Percentiles rank a stretch among this genome's conserved stretches.
phyloP scores from a whole-genome alignment of 2,113 vertebrate genomes.

The Neogale vison region DNA sequence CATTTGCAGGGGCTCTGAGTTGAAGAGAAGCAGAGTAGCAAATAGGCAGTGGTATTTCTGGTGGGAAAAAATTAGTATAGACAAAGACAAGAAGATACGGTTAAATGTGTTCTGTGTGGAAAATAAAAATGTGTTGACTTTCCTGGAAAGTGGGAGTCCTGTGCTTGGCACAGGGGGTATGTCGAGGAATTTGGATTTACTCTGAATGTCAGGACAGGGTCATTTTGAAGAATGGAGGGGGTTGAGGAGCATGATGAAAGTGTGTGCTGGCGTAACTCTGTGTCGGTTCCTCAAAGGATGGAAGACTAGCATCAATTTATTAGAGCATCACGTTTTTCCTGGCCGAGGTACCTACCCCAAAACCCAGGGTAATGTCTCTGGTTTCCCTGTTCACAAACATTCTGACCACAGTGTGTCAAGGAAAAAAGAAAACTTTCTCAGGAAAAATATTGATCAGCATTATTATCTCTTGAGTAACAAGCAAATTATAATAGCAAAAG shows the following conservation, averaged over 20 bases:
- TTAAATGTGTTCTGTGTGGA: background rate
- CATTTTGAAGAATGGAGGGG: background rate
- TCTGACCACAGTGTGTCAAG: background rate
- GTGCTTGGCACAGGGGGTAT: background rate
- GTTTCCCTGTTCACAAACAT: background rate
- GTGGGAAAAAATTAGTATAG: background rate
- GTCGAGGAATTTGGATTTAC: background rate
- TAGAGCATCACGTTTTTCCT: background rate
- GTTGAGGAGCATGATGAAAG: background rate
- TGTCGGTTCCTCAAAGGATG: background rate
- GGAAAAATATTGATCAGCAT: background rate
- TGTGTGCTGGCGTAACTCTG: background rate
- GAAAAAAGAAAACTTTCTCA: background rate
- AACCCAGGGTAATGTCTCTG: background rate
- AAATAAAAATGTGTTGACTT: background rate
- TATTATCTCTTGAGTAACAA: conserved; percentile 1
- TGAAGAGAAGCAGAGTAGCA: background rate
- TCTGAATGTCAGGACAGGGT: background rate
- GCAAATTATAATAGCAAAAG: background rate
- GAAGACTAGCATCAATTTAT: background rate
- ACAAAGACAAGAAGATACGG: background rate
- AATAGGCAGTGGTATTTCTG: background rate
- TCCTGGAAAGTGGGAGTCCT: background rate
- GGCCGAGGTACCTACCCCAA: background rate
- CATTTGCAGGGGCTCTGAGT: background rate